Evolutionary conservation across 2,888 invertebrate species (phyloP).

Genomic region (Hyposoter didymator): DNA sequence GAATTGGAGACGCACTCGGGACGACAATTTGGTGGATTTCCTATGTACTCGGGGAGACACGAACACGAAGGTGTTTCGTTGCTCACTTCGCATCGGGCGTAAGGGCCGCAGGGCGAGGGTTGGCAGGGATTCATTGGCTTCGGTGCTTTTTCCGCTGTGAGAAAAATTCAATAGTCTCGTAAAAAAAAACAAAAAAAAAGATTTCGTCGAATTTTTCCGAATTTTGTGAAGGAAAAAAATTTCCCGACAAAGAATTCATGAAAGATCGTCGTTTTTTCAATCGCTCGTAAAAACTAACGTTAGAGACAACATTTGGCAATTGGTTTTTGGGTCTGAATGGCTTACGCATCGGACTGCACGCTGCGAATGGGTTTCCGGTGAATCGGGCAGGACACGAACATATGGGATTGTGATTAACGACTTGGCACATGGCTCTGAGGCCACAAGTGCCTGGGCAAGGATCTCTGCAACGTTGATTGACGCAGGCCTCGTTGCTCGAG

Average conservation of each 20-base stretch:
- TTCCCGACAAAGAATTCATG: neutral
- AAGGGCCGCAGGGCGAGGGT: conserved; percentile 84
- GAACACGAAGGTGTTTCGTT: conserved; percentile 87
- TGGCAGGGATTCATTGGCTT: conserved; percentile 75
- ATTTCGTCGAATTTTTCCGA: too few relatives aligned
- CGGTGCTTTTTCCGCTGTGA: conserved; percentile 63
- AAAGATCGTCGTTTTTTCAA: neutral
- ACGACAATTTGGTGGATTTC: conserved; percentile 90
- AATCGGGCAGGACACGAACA: conserved; percentile 87
- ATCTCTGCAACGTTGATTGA: conserved; percentile 88
- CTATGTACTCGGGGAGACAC: conserved; percentile 90
- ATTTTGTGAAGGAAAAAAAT: too few relatives aligned
- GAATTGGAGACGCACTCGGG: conserved; percentile 91
- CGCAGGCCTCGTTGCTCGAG: conserved; percentile 87
- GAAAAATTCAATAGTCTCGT: neutral
- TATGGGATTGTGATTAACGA: conserved; percentile 88
- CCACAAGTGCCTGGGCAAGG: conserved; percentile 87
- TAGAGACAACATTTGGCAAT: neutral
- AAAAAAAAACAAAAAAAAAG: too few relatives aligned
- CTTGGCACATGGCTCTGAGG: conserved; percentile 86
- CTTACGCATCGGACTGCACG: conserved; percentile 87
- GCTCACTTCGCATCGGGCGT: conserved; percentile 88
- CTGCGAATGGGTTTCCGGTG: conserved; percentile 87
- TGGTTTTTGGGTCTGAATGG: neutral
- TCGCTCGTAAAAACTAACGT: neutral